A percentile compares a stretch with the other conserved stretches of the same genome.
Evolutionary conservation across 2,113 vertebrate genomes (phyloP).

Genomic region (Erpornis zantholeuca): DNA sequence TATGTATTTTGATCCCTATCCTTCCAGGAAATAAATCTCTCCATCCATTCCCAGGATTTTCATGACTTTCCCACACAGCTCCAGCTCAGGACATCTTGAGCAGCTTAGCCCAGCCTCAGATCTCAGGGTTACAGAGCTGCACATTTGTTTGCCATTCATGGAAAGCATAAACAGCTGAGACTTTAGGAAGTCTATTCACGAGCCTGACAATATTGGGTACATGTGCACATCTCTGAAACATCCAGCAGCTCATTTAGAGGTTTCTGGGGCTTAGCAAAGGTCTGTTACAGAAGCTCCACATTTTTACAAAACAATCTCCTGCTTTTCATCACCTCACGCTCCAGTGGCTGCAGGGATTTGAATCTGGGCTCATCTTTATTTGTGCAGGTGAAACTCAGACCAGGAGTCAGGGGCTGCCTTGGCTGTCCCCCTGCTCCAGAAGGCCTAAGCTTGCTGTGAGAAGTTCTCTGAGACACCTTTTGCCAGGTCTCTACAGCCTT

Average conservation of each 20-base stretch:
- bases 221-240: not conserved
- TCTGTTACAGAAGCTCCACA: not conserved
- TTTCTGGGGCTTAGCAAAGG: not conserved
- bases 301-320: not conserved
- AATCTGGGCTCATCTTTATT: not conserved
- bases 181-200: not conserved
- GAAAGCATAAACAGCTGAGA: not conserved
- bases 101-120: not conserved
- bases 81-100: not conserved
- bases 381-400: rapidly evolving
- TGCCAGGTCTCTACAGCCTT: not conserved
- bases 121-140: not conserved
- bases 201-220: not conserved
- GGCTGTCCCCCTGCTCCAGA: not conserved
- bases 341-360: not conserved
- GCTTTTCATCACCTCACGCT: not conserved
- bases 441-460: not conserved
- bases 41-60: not conserved
- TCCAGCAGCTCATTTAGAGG: not conserved
- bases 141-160: conserved; percentile 9
- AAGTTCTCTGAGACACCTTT: not conserved
- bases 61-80: not conserved
- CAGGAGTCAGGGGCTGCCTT: not conserved
- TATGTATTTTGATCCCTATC: not conserved
- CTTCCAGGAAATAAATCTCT: not conserved